Evolutionary conservation across 1,140 invertebrate species (phyloP).

Genomic region (Drosophila ercepeae): DNA sequence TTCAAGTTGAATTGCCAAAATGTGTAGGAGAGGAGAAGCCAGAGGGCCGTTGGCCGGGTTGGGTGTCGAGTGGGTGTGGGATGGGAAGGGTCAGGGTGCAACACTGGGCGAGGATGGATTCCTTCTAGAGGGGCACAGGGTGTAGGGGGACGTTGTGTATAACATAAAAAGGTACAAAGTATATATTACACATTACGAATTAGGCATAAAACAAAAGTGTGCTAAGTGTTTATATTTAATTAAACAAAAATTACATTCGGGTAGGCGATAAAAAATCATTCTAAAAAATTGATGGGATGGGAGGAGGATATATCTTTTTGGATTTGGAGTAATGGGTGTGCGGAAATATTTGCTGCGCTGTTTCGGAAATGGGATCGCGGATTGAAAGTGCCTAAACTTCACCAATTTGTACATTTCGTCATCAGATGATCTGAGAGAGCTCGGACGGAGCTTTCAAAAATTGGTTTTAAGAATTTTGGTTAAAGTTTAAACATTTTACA

Average conservation of each 20-base stretch:
- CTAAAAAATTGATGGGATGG: conserved; percentile 30
- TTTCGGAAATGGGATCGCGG: conserved; percentile 8
- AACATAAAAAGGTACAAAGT: conserved; percentile 79
- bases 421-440: conserved; percentile 84
- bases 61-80: not conserved
- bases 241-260: conserved; percentile 44
- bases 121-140: conserved; percentile 2
- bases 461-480: conserved; percentile 73
- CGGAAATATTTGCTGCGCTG: conserved; percentile 61
- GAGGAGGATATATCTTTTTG: not conserved
- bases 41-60: conserved; percentile 1
- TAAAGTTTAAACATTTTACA: conserved; percentile 70
- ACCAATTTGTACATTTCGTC: conserved; percentile 84
- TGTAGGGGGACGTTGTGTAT: conserved; percentile 23
- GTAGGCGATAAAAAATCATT: conserved; percentile 24
- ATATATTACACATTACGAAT: conserved; percentile 78
- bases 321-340: no score
- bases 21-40: conserved; percentile 34
- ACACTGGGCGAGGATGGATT: conserved; percentile 55
- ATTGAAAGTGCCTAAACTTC: conserved; percentile 74
- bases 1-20: conserved; percentile 63
- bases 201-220: conserved; percentile 74
- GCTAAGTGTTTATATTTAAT: conserved; percentile 57
- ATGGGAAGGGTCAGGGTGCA: conserved; percentile 27
- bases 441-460: conserved; percentile 73